These are phyloP conservation scores for Carettochelys insculpta DNA, from an alignment of 2,113 vertebrate genomes.

Conservation along the genomic window DNA sequence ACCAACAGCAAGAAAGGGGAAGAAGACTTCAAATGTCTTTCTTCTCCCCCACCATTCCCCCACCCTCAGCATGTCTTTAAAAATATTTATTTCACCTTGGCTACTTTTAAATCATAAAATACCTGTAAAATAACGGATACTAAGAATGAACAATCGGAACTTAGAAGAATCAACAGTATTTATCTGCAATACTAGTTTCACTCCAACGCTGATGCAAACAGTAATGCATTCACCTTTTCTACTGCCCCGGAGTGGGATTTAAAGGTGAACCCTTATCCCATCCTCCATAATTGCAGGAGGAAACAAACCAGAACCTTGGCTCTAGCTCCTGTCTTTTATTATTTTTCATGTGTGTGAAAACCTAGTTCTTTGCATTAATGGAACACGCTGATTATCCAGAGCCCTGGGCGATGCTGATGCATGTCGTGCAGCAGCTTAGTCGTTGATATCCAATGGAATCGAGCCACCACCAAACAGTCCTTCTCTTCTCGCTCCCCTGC, in stretches of 20 bases:
- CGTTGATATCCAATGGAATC: not conserved
- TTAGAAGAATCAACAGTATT: not conserved
- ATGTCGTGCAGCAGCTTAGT: not conserved
- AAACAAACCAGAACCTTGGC: not conserved
- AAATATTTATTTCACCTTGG: conserved; percentile 4
- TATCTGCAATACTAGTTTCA: conserved; percentile 7
- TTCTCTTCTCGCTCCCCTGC: not conserved
- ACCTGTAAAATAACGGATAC: conserved; percentile 19
- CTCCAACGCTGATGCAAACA: not conserved
- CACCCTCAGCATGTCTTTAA: conserved; percentile 10
- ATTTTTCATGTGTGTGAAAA: not conserved
- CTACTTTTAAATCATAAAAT: not conserved
- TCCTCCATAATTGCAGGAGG: not conserved
- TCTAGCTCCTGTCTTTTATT: not conserved
- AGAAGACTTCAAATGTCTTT: not conserved
- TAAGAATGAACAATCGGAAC: conserved; percentile 29
- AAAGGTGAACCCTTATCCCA: not conserved
- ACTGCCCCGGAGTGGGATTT: not conserved
- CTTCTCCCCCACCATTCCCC: not conserved
- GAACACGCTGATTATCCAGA: not conserved
- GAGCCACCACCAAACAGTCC: not conserved
- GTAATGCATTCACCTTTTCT: not conserved
- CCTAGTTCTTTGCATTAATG: not conserved
- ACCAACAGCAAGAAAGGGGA: not conserved
- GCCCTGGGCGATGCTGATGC: not conserved